A percentile compares a stretch with the other conserved stretches of the same genome.
Evolutionary conservation across 1,140 invertebrate genomes (phyloP).

Genomic region (Calycopis cecrops): DNA sequence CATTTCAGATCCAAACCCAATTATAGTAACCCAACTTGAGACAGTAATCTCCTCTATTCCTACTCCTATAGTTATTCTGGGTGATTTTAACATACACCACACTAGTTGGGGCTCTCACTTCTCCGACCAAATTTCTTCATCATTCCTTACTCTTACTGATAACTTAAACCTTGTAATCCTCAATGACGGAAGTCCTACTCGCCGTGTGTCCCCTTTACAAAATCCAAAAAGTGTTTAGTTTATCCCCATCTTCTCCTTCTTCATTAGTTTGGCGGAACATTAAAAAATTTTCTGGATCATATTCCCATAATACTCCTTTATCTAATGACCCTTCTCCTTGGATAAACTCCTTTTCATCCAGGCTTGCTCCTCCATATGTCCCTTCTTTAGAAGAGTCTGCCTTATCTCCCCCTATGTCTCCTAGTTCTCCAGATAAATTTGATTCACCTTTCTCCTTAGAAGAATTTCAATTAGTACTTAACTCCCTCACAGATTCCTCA

Average conservation of each 20-base stretch:
- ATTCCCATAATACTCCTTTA: neutral
- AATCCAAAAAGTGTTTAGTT: too few relatives aligned
- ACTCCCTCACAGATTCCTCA: too few relatives aligned
- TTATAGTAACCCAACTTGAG: neutral
- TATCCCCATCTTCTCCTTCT: too few relatives aligned
- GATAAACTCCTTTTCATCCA: too few relatives aligned
- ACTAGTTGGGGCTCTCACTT: too few relatives aligned
- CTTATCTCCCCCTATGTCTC: neutral
- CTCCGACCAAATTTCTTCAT: neutral
- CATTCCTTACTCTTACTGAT: neutral
- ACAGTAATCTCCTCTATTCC: neutral
- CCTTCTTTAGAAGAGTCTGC: constrained; percentile 9
- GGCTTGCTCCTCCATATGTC: constrained; percentile 22
- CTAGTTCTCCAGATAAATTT: neutral
- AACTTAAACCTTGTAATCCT: neutral
- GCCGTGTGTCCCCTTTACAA: too few relatives aligned
- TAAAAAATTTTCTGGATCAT: constrained; percentile 18
- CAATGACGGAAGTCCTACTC: too few relatives aligned
- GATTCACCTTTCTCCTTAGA: too few relatives aligned
- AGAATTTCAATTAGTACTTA: too few relatives aligned
- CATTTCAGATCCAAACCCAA: too few relatives aligned
- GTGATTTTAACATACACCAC: too few relatives aligned
- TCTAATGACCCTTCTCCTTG: constrained; percentile 9
- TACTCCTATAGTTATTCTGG: too few relatives aligned
- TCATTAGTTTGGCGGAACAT: constrained; percentile 30